phyloP scores from a whole-genome alignment of 2,797 vertebrate species.

The Trachops cirrhosus region DNA sequence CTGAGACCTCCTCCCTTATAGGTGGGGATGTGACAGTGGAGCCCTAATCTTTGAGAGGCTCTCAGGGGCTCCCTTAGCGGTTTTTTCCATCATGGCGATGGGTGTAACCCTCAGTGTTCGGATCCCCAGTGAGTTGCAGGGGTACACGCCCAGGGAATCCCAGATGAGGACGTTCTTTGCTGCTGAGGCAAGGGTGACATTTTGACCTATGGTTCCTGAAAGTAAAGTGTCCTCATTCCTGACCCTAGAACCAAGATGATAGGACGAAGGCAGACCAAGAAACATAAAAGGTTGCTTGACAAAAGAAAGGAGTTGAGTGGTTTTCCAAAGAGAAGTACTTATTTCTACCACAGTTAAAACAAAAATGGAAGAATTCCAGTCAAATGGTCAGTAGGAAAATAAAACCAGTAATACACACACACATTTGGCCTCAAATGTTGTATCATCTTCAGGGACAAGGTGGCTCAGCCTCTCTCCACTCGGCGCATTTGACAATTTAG shows the following conservation, averaged over 20 bases:
- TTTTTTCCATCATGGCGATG: background rate
- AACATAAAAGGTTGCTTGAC: constrained; percentile 39
- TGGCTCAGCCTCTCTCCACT: background rate
- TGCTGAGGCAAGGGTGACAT: background rate
- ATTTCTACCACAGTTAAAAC: background rate
- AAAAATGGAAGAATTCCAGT: background rate
- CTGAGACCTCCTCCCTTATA: background rate
- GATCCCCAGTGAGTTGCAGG: background rate
- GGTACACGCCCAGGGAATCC: background rate
- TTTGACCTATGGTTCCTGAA: background rate
- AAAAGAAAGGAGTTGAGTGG: constrained; percentile 59
- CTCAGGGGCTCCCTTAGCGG: background rate
- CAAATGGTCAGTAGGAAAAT: background rate
- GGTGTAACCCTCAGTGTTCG: background rate
- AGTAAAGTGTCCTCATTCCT: background rate
- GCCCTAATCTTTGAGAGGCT: background rate
- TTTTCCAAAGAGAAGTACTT: constrained; percentile 25
- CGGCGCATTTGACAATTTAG: background rate
- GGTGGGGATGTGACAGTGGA: background rate
- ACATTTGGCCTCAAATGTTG: background rate
- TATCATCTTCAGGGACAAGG: background rate
- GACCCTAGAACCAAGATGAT: background rate
- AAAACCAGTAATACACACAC: background rate
- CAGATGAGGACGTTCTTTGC: background rate
- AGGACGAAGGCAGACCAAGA: background rate